Conservation (phyloP, 1,140 invertebrate genomes). For the Hyles vespertilio region DNA sequence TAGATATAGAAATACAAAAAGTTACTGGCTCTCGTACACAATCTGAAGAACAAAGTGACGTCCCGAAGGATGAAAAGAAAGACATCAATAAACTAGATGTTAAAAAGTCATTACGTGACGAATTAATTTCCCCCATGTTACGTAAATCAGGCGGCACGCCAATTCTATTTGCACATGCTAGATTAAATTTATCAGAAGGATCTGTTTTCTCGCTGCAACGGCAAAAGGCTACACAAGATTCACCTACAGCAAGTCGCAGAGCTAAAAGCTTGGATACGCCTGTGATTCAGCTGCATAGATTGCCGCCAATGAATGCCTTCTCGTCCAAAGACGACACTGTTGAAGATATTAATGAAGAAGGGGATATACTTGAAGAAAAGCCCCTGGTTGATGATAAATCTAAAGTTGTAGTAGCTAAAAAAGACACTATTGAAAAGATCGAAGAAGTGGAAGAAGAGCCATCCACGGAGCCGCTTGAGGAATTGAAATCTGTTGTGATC, state of each 20-base stretch:
- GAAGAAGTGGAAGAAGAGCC: slow-evolving; percentile 76
- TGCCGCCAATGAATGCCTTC: slow-evolving; percentile 89
- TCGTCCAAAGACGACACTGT: slow-evolving; percentile 92
- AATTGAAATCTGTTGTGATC: slow-evolving; percentile 71
- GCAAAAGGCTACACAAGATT: slow-evolving; percentile 83
- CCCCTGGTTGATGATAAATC: slow-evolving; percentile 66
- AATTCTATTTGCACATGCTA: slow-evolving; percentile 85
- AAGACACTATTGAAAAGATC: slow-evolving; percentile 70
- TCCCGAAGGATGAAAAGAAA: slow-evolving; percentile 40
- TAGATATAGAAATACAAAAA: slow-evolving; percentile 72
- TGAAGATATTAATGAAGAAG: slow-evolving; percentile 80
- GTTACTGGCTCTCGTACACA: slow-evolving; percentile 52
- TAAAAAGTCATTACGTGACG: slow-evolving; percentile 68
- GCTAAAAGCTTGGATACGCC: slow-evolving; percentile 89
- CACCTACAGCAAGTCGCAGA: slow-evolving; percentile 83
- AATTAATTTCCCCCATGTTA: slow-evolving; percentile 77
- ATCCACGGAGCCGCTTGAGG: slow-evolving; percentile 33
- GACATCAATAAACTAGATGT: slow-evolving; percentile 48
- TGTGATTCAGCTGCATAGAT: slow-evolving; percentile 84
- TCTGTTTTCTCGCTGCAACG: slow-evolving; percentile 85
- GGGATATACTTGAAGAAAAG: slow-evolving; percentile 79
- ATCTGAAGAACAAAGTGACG: slow-evolving; percentile 50
- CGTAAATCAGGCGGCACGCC: slow-evolving; percentile 84
- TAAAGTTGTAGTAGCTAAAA: slow-evolving; percentile 35
- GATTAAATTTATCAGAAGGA: slow-evolving; percentile 87